These are phyloP conservation scores for Leucopternis melanops DNA, from an alignment of 2,113 vertebrate species.

Conservation along the genomic window DNA sequence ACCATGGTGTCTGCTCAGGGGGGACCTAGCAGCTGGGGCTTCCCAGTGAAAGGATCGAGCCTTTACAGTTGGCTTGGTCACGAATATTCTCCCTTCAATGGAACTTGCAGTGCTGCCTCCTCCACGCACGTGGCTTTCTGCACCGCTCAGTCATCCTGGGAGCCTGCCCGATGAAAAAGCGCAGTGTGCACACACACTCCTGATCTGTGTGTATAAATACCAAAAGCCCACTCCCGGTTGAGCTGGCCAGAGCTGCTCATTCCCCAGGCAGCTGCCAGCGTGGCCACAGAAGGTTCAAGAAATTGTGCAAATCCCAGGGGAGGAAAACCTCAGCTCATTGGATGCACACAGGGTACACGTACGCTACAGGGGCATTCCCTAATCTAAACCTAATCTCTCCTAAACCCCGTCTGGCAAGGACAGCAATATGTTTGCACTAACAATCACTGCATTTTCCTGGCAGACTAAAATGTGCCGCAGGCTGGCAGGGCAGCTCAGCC, in stretches of 20 bases:
- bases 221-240: neutral
- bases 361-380: neutral
- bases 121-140: neutral
- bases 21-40: neutral
- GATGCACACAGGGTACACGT: neutral
- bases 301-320: fast-evolving
- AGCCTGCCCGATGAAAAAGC: neutral
- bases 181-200: neutral
- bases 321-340: neutral
- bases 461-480: fast-evolving
- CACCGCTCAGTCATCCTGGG: neutral
- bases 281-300: neutral
- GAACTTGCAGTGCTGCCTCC: neutral
- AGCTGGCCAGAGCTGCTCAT: neutral
- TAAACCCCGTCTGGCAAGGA: neutral
- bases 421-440: neutral
- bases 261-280: neutral
- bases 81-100: neutral
- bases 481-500: neutral
- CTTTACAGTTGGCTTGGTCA: neutral
- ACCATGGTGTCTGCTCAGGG: fast-evolving
- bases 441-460: neutral
- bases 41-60: neutral
- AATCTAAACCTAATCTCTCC: neutral
- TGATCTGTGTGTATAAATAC: neutral